Evolutionary conservation across 2,113 vertebrate species (phyloP), one percentile per base, ranked within the genome.

Genomic region (Pyxicephalus adspersus): DNA sequence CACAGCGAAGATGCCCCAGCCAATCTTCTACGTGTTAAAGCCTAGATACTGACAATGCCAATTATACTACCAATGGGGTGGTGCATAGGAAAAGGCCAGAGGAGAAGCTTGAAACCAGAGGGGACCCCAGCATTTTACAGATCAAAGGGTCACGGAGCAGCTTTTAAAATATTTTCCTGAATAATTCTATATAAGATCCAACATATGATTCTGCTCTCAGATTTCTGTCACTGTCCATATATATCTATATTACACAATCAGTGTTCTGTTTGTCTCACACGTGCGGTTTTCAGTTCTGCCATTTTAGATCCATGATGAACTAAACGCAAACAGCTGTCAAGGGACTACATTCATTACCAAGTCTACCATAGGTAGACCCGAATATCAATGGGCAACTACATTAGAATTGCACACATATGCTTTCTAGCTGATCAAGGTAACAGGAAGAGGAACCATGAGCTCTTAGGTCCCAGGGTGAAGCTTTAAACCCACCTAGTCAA

Each of bases 141-240:
- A 74, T 18, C 79, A 64, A 4, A 74, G 79, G 61, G 57, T 81
- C 16, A 68, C 79, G 3, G 79, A 81, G 61, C 67, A 71, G 28
- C 51, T 81, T 16, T 23, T 81, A 23, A 81, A 75, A 52, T 81
- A 81, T 64, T 73, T 81, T 52, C 80, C 71, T 11, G 71, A 81
- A 18, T 81, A 74, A 22, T n/a, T 17, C 7, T 54, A 23, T n/a
- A 8, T 23, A 60, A 23, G 26, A 61, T 25, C 22, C 22, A 15
- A 65, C 28, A n/a, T 22, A 13, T 19, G 11, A 16, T 22, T 50
- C 50, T 23, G 23, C 45, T 16, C 18, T 50, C 25, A 54, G 38
- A 64, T 25, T 7, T 16, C 8, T 18, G 0, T 16, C 28, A 26
- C 75, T 65, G 17, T 28, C 50, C 73, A 50, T 54, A 28, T 6